Percentiles rank a stretch among this genome's conserved stretches.
These are phyloP conservation scores for Drosophila eohydei DNA, from an alignment of 2,888 invertebrate genomes.

Conservation along the genomic window DNA sequence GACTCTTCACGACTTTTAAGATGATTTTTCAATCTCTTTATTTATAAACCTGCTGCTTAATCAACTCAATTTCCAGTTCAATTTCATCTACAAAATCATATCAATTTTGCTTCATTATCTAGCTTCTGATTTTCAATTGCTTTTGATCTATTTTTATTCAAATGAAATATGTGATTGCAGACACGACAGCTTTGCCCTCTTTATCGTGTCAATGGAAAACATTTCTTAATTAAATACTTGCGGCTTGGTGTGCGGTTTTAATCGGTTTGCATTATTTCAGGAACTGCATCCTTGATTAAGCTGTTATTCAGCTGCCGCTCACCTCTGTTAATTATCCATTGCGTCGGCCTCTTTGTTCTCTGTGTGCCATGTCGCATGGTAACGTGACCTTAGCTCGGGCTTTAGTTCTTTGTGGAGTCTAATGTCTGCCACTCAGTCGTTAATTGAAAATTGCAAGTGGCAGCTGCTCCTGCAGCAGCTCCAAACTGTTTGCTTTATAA, in stretches of 20 bases:
- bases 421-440: slow-evolving; percentile 41
- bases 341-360: slow-evolving; percentile 6
- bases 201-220: slow-evolving; percentile 19
- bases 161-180: neutral
- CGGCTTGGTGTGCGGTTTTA: slow-evolving; percentile 14
- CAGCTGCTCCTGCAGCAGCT: slow-evolving; percentile 33
- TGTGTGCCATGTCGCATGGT: slow-evolving; percentile 9
- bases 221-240: slow-evolving; percentile 65
- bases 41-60: neutral
- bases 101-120: neutral
- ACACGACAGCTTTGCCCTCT: neutral
- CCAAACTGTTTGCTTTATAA: slow-evolving; percentile 68
- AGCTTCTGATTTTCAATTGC: neutral
- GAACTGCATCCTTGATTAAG: slow-evolving; percentile 46
- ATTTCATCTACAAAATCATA: neutral
- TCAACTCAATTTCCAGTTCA: neutral
- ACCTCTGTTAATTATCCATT: slow-evolving; percentile 17
- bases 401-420: slow-evolving; percentile 11
- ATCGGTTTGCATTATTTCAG: slow-evolving; percentile 29
- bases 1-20: too few species aligned
- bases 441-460: slow-evolving; percentile 71
- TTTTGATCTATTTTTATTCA: neutral
- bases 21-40: neutral
- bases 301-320: slow-evolving; percentile 9
- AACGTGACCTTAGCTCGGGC: slow-evolving; percentile 12